phyloP scores from a whole-genome alignment of 2,113 vertebrate genomes.

The Hemichromis elongatus region DNA sequence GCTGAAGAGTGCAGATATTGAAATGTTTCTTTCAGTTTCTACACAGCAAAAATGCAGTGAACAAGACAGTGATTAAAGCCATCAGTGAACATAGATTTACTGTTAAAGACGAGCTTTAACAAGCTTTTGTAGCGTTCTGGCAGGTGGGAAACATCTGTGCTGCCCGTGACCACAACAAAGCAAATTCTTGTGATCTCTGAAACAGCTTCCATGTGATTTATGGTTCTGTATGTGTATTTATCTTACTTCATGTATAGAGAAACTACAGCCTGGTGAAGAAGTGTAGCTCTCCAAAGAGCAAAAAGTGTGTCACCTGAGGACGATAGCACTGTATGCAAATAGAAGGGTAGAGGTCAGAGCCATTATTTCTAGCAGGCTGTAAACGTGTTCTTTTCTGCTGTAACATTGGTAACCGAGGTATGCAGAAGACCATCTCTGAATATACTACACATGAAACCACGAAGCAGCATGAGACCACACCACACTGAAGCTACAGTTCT shows the following conservation, averaged over 20 bases:
- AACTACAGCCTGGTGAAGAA: background rate
- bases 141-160: background rate
- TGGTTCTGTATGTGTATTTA: background rate
- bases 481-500: background rate
- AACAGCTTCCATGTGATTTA: background rate
- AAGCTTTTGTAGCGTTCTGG: background rate
- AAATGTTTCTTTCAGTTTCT: background rate
- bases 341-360: background rate
- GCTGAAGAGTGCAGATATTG: background rate
- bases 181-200: background rate
- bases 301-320: background rate
- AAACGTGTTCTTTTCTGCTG: background rate
- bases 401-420: background rate
- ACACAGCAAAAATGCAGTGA: background rate
- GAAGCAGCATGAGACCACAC: background rate
- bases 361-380: background rate
- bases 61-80: background rate
- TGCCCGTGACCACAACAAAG: background rate
- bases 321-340: background rate
- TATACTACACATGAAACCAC: background rate
- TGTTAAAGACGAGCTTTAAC: background rate
- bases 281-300: background rate
- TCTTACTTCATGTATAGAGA: background rate
- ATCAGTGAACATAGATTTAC: background rate
- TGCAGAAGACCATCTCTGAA: background rate